Conservation (phyloP, 2,113 vertebrate genomes). For the Otis tarda region DNA sequence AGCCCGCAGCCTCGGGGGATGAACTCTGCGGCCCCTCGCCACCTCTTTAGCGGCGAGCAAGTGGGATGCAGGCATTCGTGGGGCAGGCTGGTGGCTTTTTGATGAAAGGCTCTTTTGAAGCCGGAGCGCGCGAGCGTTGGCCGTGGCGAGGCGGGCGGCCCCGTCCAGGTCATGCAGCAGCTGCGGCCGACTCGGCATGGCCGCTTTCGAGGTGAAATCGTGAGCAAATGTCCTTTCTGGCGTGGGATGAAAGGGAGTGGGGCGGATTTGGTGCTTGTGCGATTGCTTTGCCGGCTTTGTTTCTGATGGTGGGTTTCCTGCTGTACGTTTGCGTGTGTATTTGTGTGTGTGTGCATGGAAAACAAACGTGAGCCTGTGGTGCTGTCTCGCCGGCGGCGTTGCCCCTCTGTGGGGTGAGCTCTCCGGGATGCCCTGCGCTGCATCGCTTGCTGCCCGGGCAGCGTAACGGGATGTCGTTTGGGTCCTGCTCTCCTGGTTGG, state of each 20-base stretch:
- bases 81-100: not conserved
- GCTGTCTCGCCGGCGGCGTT: fast-evolving
- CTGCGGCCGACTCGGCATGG: fast-evolving
- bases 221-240: not conserved
- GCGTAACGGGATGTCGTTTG: not conserved
- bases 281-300: not conserved
- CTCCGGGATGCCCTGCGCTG: not conserved
- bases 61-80: not conserved
- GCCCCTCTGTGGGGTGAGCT: not conserved
- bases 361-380: not conserved
- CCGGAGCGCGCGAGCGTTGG: not conserved
- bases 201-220: not conserved
- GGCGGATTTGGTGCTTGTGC: not conserved
- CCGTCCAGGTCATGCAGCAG: not conserved
- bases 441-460: not conserved
- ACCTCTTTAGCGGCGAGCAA: not conserved
- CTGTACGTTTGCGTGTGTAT: not conserved
- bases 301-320: not conserved
- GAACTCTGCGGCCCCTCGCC: not conserved
- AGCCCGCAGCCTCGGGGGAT: fast-evolving
- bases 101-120: not conserved
- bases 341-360: fast-evolving
- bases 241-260: not conserved
- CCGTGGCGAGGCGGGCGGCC: fast-evolving
- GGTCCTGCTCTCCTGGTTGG: not conserved